These are phyloP conservation scores for Caradrina clavipalpis DNA, from an alignment of 2,888 invertebrate species.

Conservation along the genomic window DNA sequence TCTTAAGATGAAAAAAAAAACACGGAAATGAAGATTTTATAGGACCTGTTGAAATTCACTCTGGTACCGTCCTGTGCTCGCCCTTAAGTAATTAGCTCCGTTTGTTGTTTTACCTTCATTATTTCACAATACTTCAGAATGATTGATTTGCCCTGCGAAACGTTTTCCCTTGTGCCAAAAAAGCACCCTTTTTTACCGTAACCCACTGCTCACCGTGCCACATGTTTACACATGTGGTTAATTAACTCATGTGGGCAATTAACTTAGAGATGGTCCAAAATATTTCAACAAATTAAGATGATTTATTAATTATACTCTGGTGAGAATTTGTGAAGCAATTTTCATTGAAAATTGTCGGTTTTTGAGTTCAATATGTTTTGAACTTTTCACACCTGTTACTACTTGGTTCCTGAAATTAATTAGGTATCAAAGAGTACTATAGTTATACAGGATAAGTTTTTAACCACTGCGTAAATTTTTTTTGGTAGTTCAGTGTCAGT, in stretches of 20 bases:
- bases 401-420: too few relatives aligned
- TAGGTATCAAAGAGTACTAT: too few relatives aligned
- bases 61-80: too few relatives aligned
- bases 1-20: too few relatives aligned
- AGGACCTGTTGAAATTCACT: too few relatives aligned
- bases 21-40: too few relatives aligned
- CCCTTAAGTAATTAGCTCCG: conserved; percentile 39
- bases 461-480: too few relatives aligned
- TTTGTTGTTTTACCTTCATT: conserved; percentile 31
- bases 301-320: not conserved
- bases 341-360: not conserved
- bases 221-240: conserved; percentile 16
- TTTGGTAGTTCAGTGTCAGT: too few relatives aligned
- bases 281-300: not conserved
- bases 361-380: too few relatives aligned
- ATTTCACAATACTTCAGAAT: conserved; percentile 39
- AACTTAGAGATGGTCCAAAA: not conserved
- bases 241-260: conserved; percentile 15
- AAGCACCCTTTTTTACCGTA: conserved; percentile 29
- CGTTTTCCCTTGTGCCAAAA: conserved; percentile 21
- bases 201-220: not conserved
- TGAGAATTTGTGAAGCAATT: not conserved
- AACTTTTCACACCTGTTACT: not conserved
- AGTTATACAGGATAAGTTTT: too few relatives aligned
- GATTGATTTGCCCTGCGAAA: conserved; percentile 51